A percentile compares a stretch with the other conserved stretches of the same genome.
phyloP scores from a whole-genome alignment of 2,888 invertebrate species.

The Iphiclides podalirius region DNA sequence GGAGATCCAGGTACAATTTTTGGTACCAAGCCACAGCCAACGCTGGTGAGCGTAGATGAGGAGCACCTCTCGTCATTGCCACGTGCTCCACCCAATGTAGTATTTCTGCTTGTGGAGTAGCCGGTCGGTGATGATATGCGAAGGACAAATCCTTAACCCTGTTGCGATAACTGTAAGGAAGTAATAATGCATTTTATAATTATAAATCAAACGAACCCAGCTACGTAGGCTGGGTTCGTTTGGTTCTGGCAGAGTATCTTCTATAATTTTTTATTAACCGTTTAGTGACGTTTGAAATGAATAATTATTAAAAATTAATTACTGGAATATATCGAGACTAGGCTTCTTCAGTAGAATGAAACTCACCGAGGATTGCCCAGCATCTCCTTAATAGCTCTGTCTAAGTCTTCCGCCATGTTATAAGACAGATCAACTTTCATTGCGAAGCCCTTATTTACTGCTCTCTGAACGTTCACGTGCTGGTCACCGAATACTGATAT shows the following conservation, averaged over 20 bases:
- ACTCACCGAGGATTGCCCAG: slow-evolving; percentile 39
- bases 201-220: too few relatives aligned
- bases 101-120: slow-evolving; percentile 41
- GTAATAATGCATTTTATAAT: not conserved
- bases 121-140: slow-evolving; percentile 46
- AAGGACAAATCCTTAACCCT: slow-evolving; percentile 43
- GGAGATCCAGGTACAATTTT: slow-evolving; percentile 47
- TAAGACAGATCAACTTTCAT: slow-evolving; percentile 39
- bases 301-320: too few relatives aligned
- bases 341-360: too few relatives aligned
- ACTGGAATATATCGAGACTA: too few relatives aligned
- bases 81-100: slow-evolving; percentile 55
- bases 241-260: too few relatives aligned
- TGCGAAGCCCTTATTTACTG: slow-evolving; percentile 46
- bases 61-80: slow-evolving; percentile 45
- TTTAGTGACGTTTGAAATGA: too few relatives aligned
- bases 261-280: too few relatives aligned
- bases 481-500: slow-evolving; percentile 60
- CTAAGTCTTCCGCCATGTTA: slow-evolving; percentile 37
- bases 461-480: slow-evolving; percentile 45
- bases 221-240: too few relatives aligned
- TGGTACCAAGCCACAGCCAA: slow-evolving; percentile 45
- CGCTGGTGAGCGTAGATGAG: slow-evolving; percentile 48
- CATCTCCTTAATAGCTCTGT: slow-evolving; percentile 39
- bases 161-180: slow-evolving; percentile 40